phyloP scores from a whole-genome alignment of 1,140 invertebrate genomes.

The Panagrolaimus sp. region DNA sequence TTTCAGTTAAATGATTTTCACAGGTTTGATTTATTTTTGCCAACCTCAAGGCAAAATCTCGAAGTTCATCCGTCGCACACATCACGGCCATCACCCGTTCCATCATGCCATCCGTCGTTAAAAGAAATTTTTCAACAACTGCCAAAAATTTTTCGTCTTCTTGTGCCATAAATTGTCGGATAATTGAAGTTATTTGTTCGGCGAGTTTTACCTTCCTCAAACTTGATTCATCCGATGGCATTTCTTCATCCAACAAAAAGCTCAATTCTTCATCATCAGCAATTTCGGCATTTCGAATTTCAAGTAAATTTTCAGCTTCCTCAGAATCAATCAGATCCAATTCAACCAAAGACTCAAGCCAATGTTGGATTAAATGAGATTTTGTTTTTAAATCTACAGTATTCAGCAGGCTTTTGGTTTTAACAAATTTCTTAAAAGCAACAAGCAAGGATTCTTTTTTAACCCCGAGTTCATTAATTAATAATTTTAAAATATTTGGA shows the following conservation, averaged over 20 bases:
- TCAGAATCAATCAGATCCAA: not conserved
- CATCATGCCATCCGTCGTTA: not conserved
- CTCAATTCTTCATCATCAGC: not conserved
- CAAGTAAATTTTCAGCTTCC: not conserved
- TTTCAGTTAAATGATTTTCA: not conserved
- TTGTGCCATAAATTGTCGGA: not conserved
- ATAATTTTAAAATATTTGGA: not conserved
- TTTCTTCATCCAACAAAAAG: not conserved
- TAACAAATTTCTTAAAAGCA: not conserved
- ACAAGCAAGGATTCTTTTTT: not conserved
- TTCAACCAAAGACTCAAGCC: not conserved
- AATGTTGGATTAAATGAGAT: not conserved
- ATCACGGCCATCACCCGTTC: not conserved
- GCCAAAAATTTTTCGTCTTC: not conserved
- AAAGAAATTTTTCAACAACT: not conserved
- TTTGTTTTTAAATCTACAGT: not conserved
- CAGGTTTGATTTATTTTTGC: conserved; percentile 4
- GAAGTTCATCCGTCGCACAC: not conserved
- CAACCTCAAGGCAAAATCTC: not conserved
- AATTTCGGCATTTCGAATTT: not conserved
- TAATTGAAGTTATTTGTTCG: not conserved
- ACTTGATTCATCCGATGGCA: not conserved
- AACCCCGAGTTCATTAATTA: not conserved
- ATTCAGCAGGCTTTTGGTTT: not conserved
- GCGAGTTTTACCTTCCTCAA: not conserved